phyloP scores from a whole-genome alignment of 2,113 vertebrate species.

The Xyrauchen texanus region DNA sequence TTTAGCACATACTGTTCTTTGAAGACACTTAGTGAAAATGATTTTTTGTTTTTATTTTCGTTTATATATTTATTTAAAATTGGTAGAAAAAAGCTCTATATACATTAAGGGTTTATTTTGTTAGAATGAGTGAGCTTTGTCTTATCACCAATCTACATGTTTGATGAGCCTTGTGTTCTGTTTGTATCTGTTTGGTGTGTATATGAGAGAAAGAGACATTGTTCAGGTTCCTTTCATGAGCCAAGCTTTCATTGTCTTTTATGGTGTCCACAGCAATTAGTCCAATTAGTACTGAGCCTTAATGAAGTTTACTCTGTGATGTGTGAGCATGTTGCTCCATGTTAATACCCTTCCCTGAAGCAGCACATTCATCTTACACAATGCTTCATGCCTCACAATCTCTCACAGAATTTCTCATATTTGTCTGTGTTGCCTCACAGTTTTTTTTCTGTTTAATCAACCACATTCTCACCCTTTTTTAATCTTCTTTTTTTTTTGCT shows the following conservation, averaged over 20 bases:
- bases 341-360: not conserved
- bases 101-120: not conserved
- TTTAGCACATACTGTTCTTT: too few relatives aligned
- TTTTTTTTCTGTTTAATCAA: not conserved
- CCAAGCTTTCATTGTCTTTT: not conserved
- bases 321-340: slow-evolving; percentile 12
- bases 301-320: slow-evolving; percentile 36
- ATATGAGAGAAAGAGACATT: not conserved
- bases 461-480: not conserved
- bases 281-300: slow-evolving; percentile 34
- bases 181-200: not conserved
- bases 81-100: too few relatives aligned
- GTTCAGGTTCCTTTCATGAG: slow-evolving; percentile 16
- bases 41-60: too few relatives aligned
- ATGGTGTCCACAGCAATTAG: slow-evolving; percentile 18
- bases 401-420: not conserved
- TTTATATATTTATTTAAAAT: too few relatives aligned
- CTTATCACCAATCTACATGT: not conserved
- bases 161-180: not conserved
- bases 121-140: not conserved
- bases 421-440: not conserved
- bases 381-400: slow-evolving; percentile 15
- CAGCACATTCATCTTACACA: slow-evolving; percentile 39
- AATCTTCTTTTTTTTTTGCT: not conserved
- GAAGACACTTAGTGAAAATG: too few relatives aligned